These are phyloP conservation scores for western clawed frog (Xenopus tropicalis) DNA, from an alignment of 2,113 vertebrate species.

Conservation along the genomic window UCB_Xtro_10.0 CM004445.2:4471501-4472000, in stretches of 20 bases:
- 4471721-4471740: slow-evolving; percentile 11
- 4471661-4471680: background rate
- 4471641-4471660: background rate
- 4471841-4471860: background rate
- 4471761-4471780: slow-evolving; percentile 19
- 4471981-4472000: no score
- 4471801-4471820: no score
- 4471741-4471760: slow-evolving; percentile 14
- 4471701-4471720: background rate
- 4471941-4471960: no score
- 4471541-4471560: slow-evolving; percentile 12
- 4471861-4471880: no score
- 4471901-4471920: no score
- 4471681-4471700: slow-evolving; percentile 2
- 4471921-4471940: no score
- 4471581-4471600: background rate
- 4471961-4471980: no score
- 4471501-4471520: slow-evolving; percentile 21
- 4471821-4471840: slow-evolving; percentile 6
- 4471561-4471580: slow-evolving; percentile 16
- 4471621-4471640: background rate
- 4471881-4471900: no score
- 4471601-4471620: background rate
- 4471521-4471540: background rate
- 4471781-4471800: slow-evolving; percentile 13